These are phyloP conservation scores for Caenorhabditis elegans DNA, from an alignment of 1,140 invertebrate species.

Conservation along the genomic window WBcel235 BX284605.5:1559001-1559500, in stretches of 20 bases:
- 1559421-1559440: background rate
- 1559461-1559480: background rate
- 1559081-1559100: too few relatives aligned
- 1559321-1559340: background rate
- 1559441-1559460: background rate
- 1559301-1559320: background rate
- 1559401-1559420: background rate
- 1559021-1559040: too few relatives aligned
- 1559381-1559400: background rate
- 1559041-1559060: too few relatives aligned
- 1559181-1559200: background rate
- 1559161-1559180: background rate
- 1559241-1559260: background rate
- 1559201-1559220: background rate
- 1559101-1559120: too few relatives aligned
- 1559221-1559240: background rate
- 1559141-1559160: background rate
- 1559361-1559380: background rate
- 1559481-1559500: background rate
- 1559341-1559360: constrained; percentile 2
- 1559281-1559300: background rate
- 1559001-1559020: too few relatives aligned
- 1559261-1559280: background rate
- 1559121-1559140: too few relatives aligned
- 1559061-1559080: too few relatives aligned